phyloP scores from a whole-genome alignment of 1,140 invertebrate genomes.

The Globodera rostochiensis region DNA sequence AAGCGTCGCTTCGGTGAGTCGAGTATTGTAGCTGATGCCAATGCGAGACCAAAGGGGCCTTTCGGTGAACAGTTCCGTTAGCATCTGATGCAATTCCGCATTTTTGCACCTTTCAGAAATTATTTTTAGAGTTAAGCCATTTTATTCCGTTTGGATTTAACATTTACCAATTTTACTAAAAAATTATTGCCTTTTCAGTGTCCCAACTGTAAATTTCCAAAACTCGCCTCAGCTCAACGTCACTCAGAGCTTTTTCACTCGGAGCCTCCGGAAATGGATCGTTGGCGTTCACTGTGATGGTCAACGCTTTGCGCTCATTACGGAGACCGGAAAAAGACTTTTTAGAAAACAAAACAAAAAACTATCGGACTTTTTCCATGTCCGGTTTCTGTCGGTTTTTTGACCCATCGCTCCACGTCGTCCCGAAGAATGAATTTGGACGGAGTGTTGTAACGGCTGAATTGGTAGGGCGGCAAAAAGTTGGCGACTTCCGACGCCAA shows the following conservation, averaged over 20 bases:
- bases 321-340: constrained; percentile 54
- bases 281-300: constrained; percentile 53
- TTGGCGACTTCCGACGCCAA: constrained; percentile 30
- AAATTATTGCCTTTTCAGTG: too few species aligned
- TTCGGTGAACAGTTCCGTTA: constrained; percentile 58
- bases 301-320: constrained; percentile 59
- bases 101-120: constrained; percentile 51
- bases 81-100: constrained; percentile 53
- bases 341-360: constrained; percentile 3
- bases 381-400: constrained; percentile 26
- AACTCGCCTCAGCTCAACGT: constrained; percentile 52
- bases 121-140: constrained; percentile 9
- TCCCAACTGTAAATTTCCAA: too few species aligned
- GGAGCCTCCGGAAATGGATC: constrained; percentile 56
- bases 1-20: constrained; percentile 54
- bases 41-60: constrained; percentile 62
- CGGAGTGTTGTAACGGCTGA: constrained; percentile 52
- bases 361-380: constrained; percentile 52
- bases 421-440: constrained; percentile 26
- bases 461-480: constrained; percentile 58
- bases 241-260: constrained; percentile 49
- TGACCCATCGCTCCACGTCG: constrained; percentile 18
- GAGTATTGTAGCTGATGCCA: constrained; percentile 47
- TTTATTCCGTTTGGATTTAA: not conserved
- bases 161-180: too few species aligned